phyloP scores from a whole-genome alignment of 1,140 invertebrate genomes.

The Drosophila busckii region DNA sequence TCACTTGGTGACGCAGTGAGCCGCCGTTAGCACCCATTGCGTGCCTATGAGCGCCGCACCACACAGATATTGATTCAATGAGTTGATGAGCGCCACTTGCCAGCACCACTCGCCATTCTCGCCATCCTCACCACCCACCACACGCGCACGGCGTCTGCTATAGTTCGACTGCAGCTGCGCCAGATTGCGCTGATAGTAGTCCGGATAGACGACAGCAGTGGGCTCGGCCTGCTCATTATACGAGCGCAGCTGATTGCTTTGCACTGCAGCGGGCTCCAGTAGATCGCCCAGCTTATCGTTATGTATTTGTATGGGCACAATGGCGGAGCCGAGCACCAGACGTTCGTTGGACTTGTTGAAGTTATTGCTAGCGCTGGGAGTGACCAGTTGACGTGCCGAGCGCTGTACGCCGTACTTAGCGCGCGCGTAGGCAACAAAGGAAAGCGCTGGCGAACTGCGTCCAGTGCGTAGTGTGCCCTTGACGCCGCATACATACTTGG shows the following conservation, averaged over 20 bases:
- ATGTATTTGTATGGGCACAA: conserved; percentile 80
- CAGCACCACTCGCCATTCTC: conserved; percentile 96
- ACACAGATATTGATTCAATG: conserved; percentile 96
- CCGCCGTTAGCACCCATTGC: conserved; percentile 96
- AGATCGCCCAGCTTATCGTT: conserved; percentile 73
- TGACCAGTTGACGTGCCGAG: conserved; percentile 42
- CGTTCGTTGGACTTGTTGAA: conserved; percentile 71
- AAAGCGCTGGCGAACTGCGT: conserved; percentile 46
- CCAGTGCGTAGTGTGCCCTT: conserved; percentile 82
- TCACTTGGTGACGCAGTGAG: conserved; percentile 97
- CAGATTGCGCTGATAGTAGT: conserved; percentile 40
- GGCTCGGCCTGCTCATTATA: conserved; percentile 48
- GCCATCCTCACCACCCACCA: conserved; percentile 94
- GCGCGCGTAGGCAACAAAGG: conserved; percentile 45
- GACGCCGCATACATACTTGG: conserved; percentile 94
- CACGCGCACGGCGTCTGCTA: conserved; percentile 81
- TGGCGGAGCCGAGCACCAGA: conserved; percentile 65
- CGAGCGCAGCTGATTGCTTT: conserved; percentile 60
- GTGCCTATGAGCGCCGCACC: conserved; percentile 96
- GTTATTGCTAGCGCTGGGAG: conserved; percentile 4
- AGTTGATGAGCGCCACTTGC: conserved; percentile 96
- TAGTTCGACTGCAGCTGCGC: conserved; percentile 27
- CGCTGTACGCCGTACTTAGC: conserved; percentile 66
- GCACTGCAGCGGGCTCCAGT: conserved; percentile 34
- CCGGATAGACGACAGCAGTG: conserved; percentile 42